Evolutionary conservation across 2,888 invertebrate species (phyloP).

Genomic region (Polymixis lichenea): DNA sequence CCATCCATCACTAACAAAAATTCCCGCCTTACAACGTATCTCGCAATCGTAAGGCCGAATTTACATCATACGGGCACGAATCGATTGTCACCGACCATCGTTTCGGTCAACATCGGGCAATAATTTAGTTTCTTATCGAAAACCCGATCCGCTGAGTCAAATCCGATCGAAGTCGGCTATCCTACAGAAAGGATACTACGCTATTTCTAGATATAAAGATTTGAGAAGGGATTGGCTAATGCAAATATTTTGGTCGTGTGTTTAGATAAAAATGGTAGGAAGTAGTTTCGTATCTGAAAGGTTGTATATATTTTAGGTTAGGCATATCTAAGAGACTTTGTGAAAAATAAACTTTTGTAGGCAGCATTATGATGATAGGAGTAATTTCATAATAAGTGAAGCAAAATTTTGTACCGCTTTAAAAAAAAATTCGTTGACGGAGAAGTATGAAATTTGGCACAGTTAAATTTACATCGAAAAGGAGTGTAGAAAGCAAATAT

Average conservation of each 20-base stretch:
- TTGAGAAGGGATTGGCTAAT: conserved; percentile 68
- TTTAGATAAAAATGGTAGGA: conserved; percentile 52
- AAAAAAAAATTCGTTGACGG: too few species aligned
- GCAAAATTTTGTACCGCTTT: too few species aligned
- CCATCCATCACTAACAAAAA: conserved; percentile 38
- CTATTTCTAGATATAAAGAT: conserved; percentile 69
- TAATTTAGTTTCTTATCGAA: conserved; percentile 86
- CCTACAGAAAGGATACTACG: conserved; percentile 69
- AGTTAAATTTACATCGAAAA: too few species aligned
- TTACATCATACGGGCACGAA: conserved; percentile 71
- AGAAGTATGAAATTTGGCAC: too few species aligned
- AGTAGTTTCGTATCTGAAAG: conserved; percentile 21
- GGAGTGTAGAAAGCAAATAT: too few species aligned
- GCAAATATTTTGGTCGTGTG: conserved; percentile 70
- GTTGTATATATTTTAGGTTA: background rate
- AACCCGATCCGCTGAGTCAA: conserved; percentile 83
- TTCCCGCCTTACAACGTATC: conserved; percentile 46
- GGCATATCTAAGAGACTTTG: background rate
- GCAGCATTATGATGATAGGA: too few species aligned
- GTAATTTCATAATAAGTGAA: too few species aligned
- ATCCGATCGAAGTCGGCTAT: conserved; percentile 73
- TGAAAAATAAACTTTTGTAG: background rate
- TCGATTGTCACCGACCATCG: conserved; percentile 68
- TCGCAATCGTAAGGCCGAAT: conserved; percentile 64
- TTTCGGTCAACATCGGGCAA: conserved; percentile 81